phyloP scores from a whole-genome alignment of 2,113 vertebrate species.

The Nerophis lumbriciformis region DNA sequence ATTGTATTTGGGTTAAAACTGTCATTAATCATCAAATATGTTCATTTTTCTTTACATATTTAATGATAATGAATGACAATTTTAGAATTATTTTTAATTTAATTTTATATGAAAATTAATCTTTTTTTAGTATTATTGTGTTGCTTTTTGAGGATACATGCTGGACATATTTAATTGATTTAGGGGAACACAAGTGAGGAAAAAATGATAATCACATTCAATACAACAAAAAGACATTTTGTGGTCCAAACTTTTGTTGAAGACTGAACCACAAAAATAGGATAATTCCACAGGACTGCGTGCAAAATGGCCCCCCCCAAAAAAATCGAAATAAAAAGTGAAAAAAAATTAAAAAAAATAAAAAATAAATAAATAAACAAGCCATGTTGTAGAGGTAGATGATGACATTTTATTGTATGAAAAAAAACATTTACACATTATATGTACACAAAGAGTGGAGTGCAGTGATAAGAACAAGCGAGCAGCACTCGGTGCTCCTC shows the following conservation, averaged over 20 bases:
- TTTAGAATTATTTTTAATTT: too few relatives aligned
- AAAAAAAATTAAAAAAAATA: background rate
- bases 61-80: too few relatives aligned
- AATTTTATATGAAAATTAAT: too few relatives aligned
- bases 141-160: too few relatives aligned
- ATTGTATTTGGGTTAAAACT: too few relatives aligned
- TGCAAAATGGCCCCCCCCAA: background rate
- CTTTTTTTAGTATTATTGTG: too few relatives aligned
- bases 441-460: background rate
- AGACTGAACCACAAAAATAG: background rate
- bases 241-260: background rate
- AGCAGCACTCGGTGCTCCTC: conserved; percentile 49
- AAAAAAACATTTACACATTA: conserved; percentile 33
- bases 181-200: too few relatives aligned
- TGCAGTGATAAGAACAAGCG: conserved; percentile 32
- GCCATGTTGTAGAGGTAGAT: conserved; percentile 21
- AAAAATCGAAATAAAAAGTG: background rate
- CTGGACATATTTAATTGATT: too few relatives aligned
- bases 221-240: too few relatives aligned
- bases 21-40: too few relatives aligned
- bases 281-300: conserved; percentile 10
- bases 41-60: too few relatives aligned
- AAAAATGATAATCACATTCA: too few relatives aligned
- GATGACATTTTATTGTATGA: conserved; percentile 59
- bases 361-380: background rate